A percentile compares a stretch with the other conserved stretches of the same genome.
These are phyloP conservation scores for Hassar affinis DNA, from an alignment of 2,113 vertebrate genomes.

Conservation along the genomic window DNA sequence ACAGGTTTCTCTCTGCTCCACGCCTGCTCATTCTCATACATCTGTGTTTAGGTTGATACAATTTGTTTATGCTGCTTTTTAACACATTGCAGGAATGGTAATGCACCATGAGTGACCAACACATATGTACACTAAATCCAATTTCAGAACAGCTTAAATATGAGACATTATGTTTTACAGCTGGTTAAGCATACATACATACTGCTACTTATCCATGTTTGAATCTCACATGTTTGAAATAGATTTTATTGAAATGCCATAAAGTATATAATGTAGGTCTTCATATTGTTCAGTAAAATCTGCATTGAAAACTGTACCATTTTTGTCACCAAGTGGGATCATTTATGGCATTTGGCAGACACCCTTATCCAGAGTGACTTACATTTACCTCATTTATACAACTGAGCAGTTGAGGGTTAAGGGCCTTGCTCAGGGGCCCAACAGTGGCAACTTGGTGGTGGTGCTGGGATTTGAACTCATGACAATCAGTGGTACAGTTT, in stretches of 20 bases:
- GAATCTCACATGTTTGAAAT: background rate
- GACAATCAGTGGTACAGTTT: too few relatives aligned
- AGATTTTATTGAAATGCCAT: background rate
- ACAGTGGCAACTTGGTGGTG: too few relatives aligned
- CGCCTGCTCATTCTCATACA: background rate
- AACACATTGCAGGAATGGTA: background rate
- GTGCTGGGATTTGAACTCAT: too few relatives aligned
- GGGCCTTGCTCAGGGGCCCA: too few relatives aligned
- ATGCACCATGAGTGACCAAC: background rate
- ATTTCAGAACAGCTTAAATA: background rate
- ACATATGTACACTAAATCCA: background rate
- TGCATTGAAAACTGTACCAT: background rate
- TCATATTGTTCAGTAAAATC: background rate
- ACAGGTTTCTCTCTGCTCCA: background rate
- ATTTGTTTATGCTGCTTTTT: background rate
- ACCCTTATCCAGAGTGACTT: too few relatives aligned
- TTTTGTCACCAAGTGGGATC: background rate
- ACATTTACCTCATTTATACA: too few relatives aligned
- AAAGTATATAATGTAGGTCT: background rate
- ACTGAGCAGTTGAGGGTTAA: too few relatives aligned
- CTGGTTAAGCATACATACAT: background rate
- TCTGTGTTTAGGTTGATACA: background rate
- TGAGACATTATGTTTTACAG: background rate
- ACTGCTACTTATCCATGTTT: background rate
- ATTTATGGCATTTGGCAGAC: too few relatives aligned